Conservation (phyloP, 2,113 vertebrate genomes). For the Dromas ardeola region DNA sequence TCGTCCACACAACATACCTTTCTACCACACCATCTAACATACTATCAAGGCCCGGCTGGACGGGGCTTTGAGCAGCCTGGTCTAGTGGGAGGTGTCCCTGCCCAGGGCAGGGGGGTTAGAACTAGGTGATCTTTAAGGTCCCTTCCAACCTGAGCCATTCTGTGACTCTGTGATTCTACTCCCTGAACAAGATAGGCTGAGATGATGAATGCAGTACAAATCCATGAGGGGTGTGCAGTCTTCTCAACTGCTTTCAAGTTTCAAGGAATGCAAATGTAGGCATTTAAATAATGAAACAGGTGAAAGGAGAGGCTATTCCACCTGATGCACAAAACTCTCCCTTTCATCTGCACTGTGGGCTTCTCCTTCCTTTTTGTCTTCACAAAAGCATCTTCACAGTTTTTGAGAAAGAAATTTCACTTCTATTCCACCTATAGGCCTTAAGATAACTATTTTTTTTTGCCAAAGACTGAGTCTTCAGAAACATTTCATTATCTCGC, state of each 20-base stretch:
- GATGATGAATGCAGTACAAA: neutral
- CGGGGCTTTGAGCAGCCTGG: too few species aligned
- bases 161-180: too few species aligned
- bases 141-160: too few species aligned
- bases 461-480: conserved; percentile 8
- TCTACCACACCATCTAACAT: neutral
- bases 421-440: neutral
- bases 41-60: too few species aligned
- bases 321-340: neutral
- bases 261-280: neutral
- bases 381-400: neutral
- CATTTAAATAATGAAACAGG: neutral
- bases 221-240: neutral
- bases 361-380: neutral
- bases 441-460: neutral
- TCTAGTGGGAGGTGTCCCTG: too few species aligned
- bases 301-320: neutral
- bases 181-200: neutral
- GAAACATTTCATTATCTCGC: conserved; percentile 43
- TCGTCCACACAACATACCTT: neutral
- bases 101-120: too few species aligned
- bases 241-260: neutral
- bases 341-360: neutral
- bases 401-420: neutral
- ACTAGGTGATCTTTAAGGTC: too few species aligned